Evolutionary conservation across 2,113 vertebrate species (phyloP).

Genomic region (Ondatra zibethicus): DNA sequence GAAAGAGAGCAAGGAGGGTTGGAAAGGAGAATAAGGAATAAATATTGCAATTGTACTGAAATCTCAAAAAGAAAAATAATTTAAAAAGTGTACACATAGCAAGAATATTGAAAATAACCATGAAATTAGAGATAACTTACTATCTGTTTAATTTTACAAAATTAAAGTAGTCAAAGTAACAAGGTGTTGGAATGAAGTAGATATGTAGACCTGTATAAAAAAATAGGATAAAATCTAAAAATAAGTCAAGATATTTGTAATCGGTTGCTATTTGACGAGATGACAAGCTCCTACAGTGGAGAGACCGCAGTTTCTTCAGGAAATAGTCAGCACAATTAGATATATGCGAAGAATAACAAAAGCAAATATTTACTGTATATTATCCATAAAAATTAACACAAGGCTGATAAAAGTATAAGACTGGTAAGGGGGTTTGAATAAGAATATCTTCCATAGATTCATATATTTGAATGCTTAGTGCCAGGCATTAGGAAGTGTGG

Average conservation of each 20-base stretch:
- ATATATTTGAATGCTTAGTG: not conserved
- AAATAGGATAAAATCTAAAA: not conserved
- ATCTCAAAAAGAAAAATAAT: not conserved
- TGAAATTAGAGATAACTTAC: not conserved
- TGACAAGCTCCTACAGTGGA: not conserved
- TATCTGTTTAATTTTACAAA: not conserved
- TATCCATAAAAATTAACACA: not conserved
- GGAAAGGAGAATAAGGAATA: not conserved
- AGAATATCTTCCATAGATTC: not conserved
- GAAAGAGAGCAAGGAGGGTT: not conserved
- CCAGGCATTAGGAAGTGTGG: not conserved
- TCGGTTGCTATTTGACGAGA: not conserved
- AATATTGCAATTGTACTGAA: not conserved
- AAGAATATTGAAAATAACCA: not conserved
- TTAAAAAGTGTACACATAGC: not conserved
- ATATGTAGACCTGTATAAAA: not conserved
- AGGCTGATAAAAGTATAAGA: not conserved
- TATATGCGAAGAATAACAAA: not conserved
- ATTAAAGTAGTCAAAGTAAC: not conserved
- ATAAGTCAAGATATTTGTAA: not conserved
- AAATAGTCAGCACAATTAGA: not conserved
- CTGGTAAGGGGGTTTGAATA: not conserved
- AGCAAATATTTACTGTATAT: not conserved
- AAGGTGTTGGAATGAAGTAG: not conserved
- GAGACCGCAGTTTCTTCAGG: not conserved